A percentile compares a stretch with the other conserved stretches of the same genome.
Evolutionary conservation across 2,113 vertebrate genomes (phyloP).

Genomic region (Carollia perspicillata): DNA sequence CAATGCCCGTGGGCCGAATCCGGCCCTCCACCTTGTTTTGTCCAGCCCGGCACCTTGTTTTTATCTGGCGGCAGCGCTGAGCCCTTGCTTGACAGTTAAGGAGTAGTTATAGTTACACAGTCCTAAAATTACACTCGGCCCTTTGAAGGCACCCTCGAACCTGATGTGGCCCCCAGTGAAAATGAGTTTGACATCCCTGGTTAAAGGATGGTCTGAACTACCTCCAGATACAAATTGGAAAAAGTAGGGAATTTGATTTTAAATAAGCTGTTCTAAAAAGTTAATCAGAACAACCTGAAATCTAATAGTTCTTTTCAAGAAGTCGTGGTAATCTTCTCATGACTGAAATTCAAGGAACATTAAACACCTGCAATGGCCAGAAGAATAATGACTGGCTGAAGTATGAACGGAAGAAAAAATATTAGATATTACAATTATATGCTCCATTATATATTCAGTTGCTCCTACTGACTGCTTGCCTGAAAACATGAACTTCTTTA

Average conservation of each 20-base stretch:
- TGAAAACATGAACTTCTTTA: conserved; percentile 27
- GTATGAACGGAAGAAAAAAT: background rate
- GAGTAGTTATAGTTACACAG: too few relatives aligned
- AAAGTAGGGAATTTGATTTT: background rate
- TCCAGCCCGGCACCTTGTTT: too few relatives aligned
- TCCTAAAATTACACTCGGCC: too few relatives aligned
- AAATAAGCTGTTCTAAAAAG: background rate
- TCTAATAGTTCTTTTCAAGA: background rate
- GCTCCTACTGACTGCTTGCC: background rate
- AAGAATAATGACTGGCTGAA: background rate
- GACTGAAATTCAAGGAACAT: background rate
- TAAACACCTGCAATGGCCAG: background rate
- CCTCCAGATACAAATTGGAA: background rate
- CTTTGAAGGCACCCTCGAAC: too few relatives aligned
- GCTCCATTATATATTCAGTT: background rate
- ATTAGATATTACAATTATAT: background rate
- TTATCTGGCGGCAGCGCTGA: too few relatives aligned
- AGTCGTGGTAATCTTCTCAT: background rate
- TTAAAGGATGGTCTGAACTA: background rate
- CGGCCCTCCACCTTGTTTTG: too few relatives aligned
- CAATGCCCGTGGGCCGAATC: too few relatives aligned
- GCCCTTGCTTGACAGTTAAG: too few relatives aligned
- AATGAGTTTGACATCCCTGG: too few relatives aligned
- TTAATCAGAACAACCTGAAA: background rate
- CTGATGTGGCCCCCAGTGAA: too few relatives aligned